phyloP scores from a whole-genome alignment of 2,888 invertebrate genomes.

The Limnephilus auricula region DNA sequence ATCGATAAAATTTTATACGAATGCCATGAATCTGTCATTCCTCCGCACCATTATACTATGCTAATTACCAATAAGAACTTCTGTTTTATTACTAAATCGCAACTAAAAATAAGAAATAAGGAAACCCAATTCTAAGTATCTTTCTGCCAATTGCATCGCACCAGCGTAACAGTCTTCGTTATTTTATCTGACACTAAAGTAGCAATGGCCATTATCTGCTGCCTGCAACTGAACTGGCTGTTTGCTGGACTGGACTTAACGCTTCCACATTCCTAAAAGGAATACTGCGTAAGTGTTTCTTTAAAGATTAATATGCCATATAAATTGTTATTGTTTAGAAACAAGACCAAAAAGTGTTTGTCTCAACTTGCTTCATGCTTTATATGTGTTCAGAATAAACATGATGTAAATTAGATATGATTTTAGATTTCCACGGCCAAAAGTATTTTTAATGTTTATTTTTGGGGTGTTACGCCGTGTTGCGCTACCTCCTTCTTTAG shows the following conservation, averaged over 20 bases:
- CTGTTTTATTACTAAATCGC: background rate
- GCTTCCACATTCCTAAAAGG: background rate
- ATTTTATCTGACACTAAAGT: background rate
- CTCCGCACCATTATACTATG: background rate
- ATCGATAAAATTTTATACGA: background rate
- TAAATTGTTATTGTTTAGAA: background rate
- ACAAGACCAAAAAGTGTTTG: background rate
- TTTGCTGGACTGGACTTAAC: background rate
- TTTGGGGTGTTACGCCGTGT: too few relatives aligned
- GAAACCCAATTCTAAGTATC: background rate
- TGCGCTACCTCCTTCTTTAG: too few relatives aligned
- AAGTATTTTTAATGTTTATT: too few relatives aligned
- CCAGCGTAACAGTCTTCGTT: background rate
- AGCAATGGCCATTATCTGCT: background rate
- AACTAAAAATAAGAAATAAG: background rate
- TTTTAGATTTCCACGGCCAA: too few relatives aligned
- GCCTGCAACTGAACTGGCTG: conserved; percentile 1
- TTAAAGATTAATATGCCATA: background rate
- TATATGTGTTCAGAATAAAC: too few relatives aligned
- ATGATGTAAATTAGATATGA: too few relatives aligned
- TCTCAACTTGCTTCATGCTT: background rate
- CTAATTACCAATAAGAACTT: background rate
- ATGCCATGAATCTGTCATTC: background rate
- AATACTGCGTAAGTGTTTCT: background rate
- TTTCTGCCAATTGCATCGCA: background rate